These are phyloP conservation scores for Hippocampus abdominalis DNA, from an alignment of 2,113 vertebrate species.

Conservation along the genomic window DNA sequence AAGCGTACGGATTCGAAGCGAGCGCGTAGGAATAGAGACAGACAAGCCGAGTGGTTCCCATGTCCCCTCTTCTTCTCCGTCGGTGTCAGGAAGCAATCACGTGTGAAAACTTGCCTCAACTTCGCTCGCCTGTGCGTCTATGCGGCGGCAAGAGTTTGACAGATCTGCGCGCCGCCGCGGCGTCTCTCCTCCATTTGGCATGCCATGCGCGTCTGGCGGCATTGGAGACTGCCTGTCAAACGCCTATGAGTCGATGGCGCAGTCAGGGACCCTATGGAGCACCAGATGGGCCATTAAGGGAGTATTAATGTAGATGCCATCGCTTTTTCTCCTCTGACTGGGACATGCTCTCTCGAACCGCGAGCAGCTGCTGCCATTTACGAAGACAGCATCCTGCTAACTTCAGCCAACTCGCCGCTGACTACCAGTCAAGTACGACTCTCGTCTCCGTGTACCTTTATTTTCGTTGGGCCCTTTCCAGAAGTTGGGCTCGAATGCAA, in stretches of 20 bases:
- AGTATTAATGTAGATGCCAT: constrained; percentile 99
- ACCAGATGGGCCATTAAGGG: constrained; percentile 99
- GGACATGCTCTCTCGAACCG: constrained; percentile 99
- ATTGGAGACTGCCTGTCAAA: constrained; percentile 99
- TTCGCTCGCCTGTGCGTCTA: constrained; percentile 82
- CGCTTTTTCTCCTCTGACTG: constrained; percentile 99
- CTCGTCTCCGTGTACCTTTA: constrained; percentile 73
- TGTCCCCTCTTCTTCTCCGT: constrained; percentile 47
- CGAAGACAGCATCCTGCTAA: constrained; percentile 99
- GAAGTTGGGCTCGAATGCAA: constrained; percentile 29
- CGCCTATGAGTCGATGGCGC: constrained; percentile 98
- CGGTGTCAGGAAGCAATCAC: constrained; percentile 80
- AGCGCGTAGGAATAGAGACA: constrained; percentile 38
- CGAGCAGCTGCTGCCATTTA: constrained; percentile 99
- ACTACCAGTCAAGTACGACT: constrained; percentile 83
- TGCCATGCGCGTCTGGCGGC: constrained; percentile 93
- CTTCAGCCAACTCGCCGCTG: constrained; percentile 97
- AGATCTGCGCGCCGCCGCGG: constrained; percentile 94
- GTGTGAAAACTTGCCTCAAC: constrained; percentile 82
- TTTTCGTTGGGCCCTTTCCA: constrained; percentile 26
- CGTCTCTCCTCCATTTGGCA: constrained; percentile 98
- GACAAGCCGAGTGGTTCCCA: constrained; percentile 61
- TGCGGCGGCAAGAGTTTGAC: constrained; percentile 91
- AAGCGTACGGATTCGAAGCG: constrained; percentile 37
- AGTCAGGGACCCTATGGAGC: constrained; percentile 99